phyloP scores from a whole-genome alignment of 92 coral and sea anemone species.

The Epizoanthus illoricatus region DNA sequence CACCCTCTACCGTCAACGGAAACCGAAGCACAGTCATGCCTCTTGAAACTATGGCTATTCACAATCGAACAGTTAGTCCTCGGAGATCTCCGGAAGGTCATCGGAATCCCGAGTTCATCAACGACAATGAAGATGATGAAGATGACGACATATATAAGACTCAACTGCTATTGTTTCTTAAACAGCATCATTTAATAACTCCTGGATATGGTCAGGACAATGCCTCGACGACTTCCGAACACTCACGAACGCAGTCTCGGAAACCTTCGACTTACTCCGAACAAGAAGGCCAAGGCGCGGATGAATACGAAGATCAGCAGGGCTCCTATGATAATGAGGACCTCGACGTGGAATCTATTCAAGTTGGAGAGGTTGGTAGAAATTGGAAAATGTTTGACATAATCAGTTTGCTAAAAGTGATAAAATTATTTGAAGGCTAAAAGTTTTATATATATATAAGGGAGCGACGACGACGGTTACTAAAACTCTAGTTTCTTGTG shows the following conservation, averaged over 20 bases:
- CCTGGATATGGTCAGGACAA: constrained; percentile 54
- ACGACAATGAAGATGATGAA: constrained; percentile 70
- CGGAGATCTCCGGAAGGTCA: constrained; percentile 54
- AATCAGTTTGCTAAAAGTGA: not conserved
- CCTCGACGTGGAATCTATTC: constrained; percentile 3
- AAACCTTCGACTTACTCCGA: constrained; percentile 42
- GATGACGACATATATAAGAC: constrained; percentile 90
- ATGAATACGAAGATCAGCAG: not conserved
- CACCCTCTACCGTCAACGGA: constrained; percentile 15
- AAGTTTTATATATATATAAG: too few relatives aligned
- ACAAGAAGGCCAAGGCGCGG: not conserved
- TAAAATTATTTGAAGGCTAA: too few relatives aligned
- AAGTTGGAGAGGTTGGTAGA: constrained; percentile 17
- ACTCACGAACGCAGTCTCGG: constrained; percentile 58
- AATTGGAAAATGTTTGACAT: not conserved
- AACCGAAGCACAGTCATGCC: constrained; percentile 55
- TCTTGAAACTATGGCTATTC: constrained; percentile 67
- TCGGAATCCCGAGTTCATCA: constrained; percentile 63
- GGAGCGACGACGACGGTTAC: too few relatives aligned
- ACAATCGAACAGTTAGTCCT: constrained; percentile 47
- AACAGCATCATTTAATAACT: constrained; percentile 77
- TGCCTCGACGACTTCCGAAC: constrained; percentile 62
- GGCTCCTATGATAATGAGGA: constrained; percentile 1
- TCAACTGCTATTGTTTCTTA: constrained; percentile 81
- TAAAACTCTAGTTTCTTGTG: too few relatives aligned